These are phyloP conservation scores for Drosophila mulleri DNA, from an alignment of 2,888 invertebrate species.

Conservation along the genomic window DNA sequence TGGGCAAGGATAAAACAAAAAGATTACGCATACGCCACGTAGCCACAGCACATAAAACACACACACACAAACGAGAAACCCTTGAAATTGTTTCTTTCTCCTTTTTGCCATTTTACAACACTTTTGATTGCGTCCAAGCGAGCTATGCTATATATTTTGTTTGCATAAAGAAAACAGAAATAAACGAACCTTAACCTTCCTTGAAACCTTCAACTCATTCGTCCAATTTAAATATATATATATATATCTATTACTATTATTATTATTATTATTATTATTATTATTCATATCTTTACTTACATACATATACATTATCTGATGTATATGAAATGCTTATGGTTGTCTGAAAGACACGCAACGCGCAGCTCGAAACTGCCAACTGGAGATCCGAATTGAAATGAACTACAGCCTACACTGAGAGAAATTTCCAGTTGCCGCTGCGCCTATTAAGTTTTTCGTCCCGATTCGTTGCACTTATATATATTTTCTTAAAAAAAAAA, in stretches of 20 bases:
- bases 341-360: constrained; percentile 56
- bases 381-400: not conserved
- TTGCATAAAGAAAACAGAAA: constrained; percentile 25
- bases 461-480: constrained; percentile 7
- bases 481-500: not conserved
- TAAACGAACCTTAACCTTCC: constrained; percentile 45
- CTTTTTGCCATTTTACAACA: constrained; percentile 37
- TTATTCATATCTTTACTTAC: constrained; percentile 5
- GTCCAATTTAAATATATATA: constrained; percentile 43
- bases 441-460: constrained; percentile 18
- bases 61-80: constrained; percentile 1
- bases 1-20: constrained; percentile 15
- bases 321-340: constrained; percentile 33
- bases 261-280: constrained; percentile 18
- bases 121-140: constrained; percentile 62
- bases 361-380: not conserved
- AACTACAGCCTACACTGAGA: not conserved
- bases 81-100: constrained; percentile 13
- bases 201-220: constrained; percentile 51
- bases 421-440: constrained; percentile 6
- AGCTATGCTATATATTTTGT: constrained; percentile 29
- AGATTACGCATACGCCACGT: constrained; percentile 60
- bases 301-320: constrained; percentile 13
- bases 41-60: constrained; percentile 39
- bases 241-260: constrained; percentile 1